Conservation (phyloP, 2,888 invertebrate species). For the Pollenia angustigena region DNA sequence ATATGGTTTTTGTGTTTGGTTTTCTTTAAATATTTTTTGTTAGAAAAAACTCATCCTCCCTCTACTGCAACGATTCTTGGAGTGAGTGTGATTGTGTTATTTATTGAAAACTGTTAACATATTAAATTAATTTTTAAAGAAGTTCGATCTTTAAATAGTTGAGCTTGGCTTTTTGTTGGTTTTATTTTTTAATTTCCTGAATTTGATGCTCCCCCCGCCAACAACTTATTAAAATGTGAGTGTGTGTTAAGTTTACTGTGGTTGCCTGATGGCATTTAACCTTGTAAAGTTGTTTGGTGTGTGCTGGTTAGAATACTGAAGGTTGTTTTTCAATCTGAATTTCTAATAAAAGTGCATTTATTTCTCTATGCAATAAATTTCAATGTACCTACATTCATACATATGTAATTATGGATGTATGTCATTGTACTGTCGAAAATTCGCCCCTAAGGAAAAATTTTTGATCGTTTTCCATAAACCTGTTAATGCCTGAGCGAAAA, state of each 20-base stretch:
- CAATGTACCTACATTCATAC: too few species aligned
- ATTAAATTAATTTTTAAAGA: conserved; percentile 15
- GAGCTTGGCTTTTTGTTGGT: not conserved
- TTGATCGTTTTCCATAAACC: too few species aligned
- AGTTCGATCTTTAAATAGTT: conserved; percentile 1
- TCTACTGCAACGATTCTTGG: not conserved
- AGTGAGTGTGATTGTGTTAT: not conserved
- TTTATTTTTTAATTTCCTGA: conserved; percentile 28
- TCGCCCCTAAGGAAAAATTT: too few species aligned
- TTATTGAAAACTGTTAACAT: not conserved
- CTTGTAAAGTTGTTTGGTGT: conserved; percentile 35
- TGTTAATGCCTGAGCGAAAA: too few species aligned
- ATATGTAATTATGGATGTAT: too few species aligned
- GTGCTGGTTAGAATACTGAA: conserved; percentile 36
- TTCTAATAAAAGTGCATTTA: conserved; percentile 4
- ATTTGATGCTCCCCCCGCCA: not conserved
- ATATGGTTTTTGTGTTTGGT: not conserved
- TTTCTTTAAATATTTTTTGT: not conserved
- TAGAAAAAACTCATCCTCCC: not conserved
- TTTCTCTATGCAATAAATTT: too few species aligned
- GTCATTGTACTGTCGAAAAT: too few species aligned
- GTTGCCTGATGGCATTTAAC: conserved; percentile 36
- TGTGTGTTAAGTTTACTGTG: not conserved
- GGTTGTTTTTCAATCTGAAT: conserved; percentile 47
- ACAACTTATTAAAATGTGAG: not conserved